Evolutionary conservation across 2,797 vertebrate species (phyloP), one percentile per base, ranked within the genome.

Genomic region (Darevskia mixta): DNA sequence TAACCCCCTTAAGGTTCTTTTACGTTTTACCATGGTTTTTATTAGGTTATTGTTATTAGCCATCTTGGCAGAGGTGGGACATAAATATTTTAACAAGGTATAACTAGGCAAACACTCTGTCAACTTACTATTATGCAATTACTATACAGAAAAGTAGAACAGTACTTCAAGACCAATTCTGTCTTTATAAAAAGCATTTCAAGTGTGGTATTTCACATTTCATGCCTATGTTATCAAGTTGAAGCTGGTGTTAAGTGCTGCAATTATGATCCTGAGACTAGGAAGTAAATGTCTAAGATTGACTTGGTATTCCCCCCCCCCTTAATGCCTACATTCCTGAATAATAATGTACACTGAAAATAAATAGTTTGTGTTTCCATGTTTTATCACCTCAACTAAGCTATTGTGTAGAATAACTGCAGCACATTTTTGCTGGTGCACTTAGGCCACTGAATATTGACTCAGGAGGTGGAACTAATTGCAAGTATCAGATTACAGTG

Each of bases 161-260:
- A 2, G 23, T 75, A 32, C 49, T 76, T 77, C 4, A 67, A 76
- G 32, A n/a, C 27, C 64, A 73, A 66, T 76, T 29, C 67, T 82
- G 61, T 55, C 80, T 66, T 32, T 77, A 77, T 75, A 87, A 66
- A 64, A 66, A 82, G 29, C 32, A 88, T 67, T 86, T 79, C 66
- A 58, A 79, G 17, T n/a, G 45, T 25, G 35, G 25, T 82, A 27
- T 41, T 29, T 81, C 61, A 43, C 35, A 66, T 81, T 66, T 67
- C 58, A 66, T 81, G 35, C 58, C 55, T 6, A 61, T 41, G 3
- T n/a, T 29, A 69, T 27, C n/a, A 69, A 75, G 58, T 13, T 75
- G 35, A 55, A 13, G 18, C 66, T 71, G 20, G 41, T 25, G 67
- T 88, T 83, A 83, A 79, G 27, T 79, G 58, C 58, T 76, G 35